Conservation (phyloP, 2,888 invertebrate species). For the Chrysomela aeneicollis region DNA sequence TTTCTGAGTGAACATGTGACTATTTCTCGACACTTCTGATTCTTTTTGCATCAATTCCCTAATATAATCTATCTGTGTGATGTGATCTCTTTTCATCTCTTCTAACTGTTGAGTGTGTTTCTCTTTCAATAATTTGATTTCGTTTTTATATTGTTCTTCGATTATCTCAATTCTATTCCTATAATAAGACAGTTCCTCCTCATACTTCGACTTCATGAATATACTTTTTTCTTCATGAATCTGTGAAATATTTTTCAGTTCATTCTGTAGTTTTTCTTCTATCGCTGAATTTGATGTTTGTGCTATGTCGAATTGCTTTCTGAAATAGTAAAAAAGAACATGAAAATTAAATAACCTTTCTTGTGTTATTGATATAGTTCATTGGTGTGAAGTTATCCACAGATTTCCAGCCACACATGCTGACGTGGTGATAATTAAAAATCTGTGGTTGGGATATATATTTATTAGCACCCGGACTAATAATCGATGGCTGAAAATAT, state of each 20-base stretch:
- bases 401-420: too few species aligned
- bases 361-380: too few species aligned
- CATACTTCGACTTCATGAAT: constrained; percentile 47
- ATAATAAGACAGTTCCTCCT: constrained; percentile 51
- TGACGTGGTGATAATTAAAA: too few species aligned
- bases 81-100: constrained; percentile 64
- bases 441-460: too few species aligned
- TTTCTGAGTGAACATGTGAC: constrained; percentile 64
- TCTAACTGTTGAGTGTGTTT: constrained; percentile 64
- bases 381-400: too few species aligned
- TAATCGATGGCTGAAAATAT: too few species aligned
- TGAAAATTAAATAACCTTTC: too few species aligned
- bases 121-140: constrained; percentile 63
- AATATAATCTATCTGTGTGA: constrained; percentile 67
- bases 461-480: too few species aligned
- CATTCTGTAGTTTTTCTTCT: constrained; percentile 69
- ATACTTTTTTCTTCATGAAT: constrained; percentile 65
- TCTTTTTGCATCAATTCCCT: constrained; percentile 67
- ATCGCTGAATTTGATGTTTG: constrained; percentile 66
- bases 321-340: too few species aligned
- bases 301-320: constrained; percentile 67
- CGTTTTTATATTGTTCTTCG: constrained; percentile 51
- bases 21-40: constrained; percentile 63
- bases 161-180: constrained; percentile 54
- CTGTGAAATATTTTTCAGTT: constrained; percentile 64